Evolutionary conservation across 2,113 vertebrate species (phyloP).

Genomic region (Oophaga pumilio): DNA sequence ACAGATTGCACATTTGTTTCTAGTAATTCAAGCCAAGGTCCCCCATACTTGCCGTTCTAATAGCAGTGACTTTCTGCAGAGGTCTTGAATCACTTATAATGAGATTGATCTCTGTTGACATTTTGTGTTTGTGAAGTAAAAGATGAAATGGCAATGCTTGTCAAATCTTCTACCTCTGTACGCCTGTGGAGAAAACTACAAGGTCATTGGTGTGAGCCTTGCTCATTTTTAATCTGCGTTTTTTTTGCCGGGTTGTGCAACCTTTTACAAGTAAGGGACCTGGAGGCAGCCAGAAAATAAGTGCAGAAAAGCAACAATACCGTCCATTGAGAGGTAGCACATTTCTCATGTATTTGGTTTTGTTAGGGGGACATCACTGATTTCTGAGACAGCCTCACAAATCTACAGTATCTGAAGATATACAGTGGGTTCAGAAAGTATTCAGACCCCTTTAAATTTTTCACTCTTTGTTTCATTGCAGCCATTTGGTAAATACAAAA

Average conservation of each 20-base stretch:
- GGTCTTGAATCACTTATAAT: slow-evolving; percentile 33
- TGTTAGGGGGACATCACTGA: background rate
- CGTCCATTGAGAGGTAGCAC: background rate
- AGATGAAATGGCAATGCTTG: background rate
- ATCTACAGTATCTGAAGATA: background rate
- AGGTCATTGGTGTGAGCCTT: slow-evolving; percentile 29
- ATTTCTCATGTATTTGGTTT: background rate
- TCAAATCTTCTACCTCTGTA: slow-evolving; percentile 11
- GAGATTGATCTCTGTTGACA: slow-evolving; percentile 47
- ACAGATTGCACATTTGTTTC: background rate
- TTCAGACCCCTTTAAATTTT: no score
- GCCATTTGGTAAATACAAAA: no score
- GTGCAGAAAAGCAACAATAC: background rate
- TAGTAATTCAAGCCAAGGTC: background rate
- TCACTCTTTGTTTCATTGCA: no score
- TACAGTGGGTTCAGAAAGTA: no score
- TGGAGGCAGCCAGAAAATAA: background rate
- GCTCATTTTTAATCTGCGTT: slow-evolving; percentile 5
- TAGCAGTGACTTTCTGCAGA: slow-evolving; percentile 1
- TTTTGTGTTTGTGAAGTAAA: slow-evolving; percentile 26
- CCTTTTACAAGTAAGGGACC: background rate
- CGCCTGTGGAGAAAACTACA: slow-evolving; percentile 3
- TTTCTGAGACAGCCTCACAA: background rate
- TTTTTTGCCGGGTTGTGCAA: background rate
- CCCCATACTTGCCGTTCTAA: background rate